These are phyloP conservation scores for Thalassarche chlororhynchos DNA, from an alignment of 2,113 vertebrate genomes.

Conservation along the genomic window DNA sequence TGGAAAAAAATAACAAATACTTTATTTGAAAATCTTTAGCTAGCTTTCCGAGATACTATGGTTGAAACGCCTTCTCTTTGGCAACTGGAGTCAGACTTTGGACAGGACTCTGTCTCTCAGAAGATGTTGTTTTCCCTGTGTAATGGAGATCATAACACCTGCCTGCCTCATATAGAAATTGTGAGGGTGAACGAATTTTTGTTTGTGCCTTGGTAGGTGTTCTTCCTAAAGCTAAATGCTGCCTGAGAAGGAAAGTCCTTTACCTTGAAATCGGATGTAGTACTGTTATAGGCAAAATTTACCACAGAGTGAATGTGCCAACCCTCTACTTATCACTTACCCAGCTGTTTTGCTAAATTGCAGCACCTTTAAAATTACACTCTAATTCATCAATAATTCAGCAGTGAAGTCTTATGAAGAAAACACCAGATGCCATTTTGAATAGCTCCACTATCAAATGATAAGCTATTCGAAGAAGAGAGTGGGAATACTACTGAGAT, in stretches of 20 bases:
- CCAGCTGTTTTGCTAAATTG: slow-evolving; percentile 43
- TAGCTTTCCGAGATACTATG: background rate
- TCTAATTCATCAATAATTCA: slow-evolving; percentile 54
- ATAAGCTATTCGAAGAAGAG: background rate
- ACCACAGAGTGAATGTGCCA: background rate
- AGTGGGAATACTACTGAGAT: slow-evolving; percentile 1
- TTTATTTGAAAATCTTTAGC: background rate
- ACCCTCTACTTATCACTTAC: slow-evolving; percentile 20
- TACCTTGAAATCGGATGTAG: slow-evolving; percentile 8
- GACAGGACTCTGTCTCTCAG: background rate
- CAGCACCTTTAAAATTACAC: slow-evolving; percentile 27
- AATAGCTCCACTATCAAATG: slow-evolving; percentile 7
- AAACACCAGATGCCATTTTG: slow-evolving; percentile 54
- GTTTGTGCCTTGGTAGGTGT: background rate
- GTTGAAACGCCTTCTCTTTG: background rate
- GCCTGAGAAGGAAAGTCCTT: background rate
- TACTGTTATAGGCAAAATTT: background rate
- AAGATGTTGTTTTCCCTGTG: background rate
- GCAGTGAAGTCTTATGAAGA: background rate
- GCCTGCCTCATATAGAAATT: background rate
- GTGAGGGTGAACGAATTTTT: background rate
- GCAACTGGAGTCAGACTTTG: background rate
- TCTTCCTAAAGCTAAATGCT: background rate
- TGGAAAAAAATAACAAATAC: background rate
- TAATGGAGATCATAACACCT: background rate